Base-by-base conservation (phyloP, 2,888 invertebrate species). In the Acronicta psi region DNA sequence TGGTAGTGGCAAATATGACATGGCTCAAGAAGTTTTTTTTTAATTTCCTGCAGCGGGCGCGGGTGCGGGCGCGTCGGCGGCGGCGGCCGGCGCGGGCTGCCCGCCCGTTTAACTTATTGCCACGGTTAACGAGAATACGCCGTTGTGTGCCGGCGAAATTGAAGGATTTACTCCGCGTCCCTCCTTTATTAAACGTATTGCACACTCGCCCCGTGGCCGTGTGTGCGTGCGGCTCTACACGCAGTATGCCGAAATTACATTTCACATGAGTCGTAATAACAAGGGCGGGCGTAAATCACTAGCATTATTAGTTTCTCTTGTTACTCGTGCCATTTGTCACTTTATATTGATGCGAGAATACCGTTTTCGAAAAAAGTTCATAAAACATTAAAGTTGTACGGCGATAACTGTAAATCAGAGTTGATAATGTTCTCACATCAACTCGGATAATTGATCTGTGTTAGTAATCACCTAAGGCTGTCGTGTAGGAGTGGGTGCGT, bases 201-300 rank as follows among this genome's bases (percentile, higher is more conserved):
- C 93, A 93, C 92, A 91, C 93, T 86, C 77, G 68, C 75, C 74
- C 72, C 63, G 64, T 58, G 46, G 60, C 69, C 76, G 59, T 83
- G 86, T 90, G 89, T 90, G 90, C 76, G 89, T 89, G 68, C 61
- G 71, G 77, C 76, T 81, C 81, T 86, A 89, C 88, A 89, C 88
- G 88, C 88, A 88, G 88, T 88, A 88, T 87, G 88, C 91, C 92
- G 90, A 93, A 93, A 94, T 93, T 93, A 93, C 93, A 92, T 93
- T 93, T 94, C 93, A 91, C 93, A 91, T 93, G 93, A 94, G 92
- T 93, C 91, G 94, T 94, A 94, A 94, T 93, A 93, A 92, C 93
- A 92, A 91, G 92, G 92, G 92, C 87, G 91, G 87, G 89, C 91
- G 92, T 93, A 93, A 93, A 93, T 93, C 93, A 93, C 90, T 85